A percentile compares a stretch with the other conserved stretches of the same genome.
Conservation (phyloP, 2,113 vertebrate genomes). For the Cheirogaleus medius region DNA sequence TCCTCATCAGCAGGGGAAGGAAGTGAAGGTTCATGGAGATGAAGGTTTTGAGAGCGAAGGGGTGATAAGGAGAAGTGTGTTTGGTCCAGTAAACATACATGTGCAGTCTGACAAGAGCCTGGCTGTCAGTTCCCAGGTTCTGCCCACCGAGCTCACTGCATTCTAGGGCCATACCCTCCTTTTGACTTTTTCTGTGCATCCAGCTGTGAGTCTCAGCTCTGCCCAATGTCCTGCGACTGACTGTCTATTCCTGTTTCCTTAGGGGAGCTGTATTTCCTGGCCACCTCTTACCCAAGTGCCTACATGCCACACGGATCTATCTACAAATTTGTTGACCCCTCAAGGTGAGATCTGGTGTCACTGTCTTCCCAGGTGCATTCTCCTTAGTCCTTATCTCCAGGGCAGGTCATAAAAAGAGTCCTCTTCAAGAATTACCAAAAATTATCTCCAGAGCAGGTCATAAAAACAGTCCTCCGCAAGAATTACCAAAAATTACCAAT, state of each 20-base stretch:
- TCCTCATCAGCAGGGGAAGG: background rate
- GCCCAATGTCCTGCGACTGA: background rate
- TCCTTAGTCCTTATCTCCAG: background rate
- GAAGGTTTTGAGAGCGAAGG: background rate
- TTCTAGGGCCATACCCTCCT: background rate
- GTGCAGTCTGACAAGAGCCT: background rate
- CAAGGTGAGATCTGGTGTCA: constrained; percentile 84
- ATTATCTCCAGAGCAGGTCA: background rate
- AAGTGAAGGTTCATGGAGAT: rapidly evolving
- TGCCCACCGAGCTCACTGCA: background rate
- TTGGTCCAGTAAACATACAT: background rate
- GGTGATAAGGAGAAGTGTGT: background rate
- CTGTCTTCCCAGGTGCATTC: background rate
- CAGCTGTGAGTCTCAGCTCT: background rate
- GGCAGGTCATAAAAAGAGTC: background rate
- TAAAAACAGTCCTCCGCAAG: background rate
- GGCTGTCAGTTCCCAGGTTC: background rate
- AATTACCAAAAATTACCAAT: background rate
- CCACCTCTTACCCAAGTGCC: constrained; percentile 88
- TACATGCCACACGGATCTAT: constrained; percentile 84
- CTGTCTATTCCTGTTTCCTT: constrained; percentile 2
- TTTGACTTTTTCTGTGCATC: background rate
- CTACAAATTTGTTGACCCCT: constrained; percentile 91
- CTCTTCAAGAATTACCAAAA: background rate
- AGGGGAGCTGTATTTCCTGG: constrained; percentile 93